These are phyloP conservation scores for Eristalis intricaria DNA, from an alignment of 2,888 invertebrate species.

Conservation along the genomic window DNA sequence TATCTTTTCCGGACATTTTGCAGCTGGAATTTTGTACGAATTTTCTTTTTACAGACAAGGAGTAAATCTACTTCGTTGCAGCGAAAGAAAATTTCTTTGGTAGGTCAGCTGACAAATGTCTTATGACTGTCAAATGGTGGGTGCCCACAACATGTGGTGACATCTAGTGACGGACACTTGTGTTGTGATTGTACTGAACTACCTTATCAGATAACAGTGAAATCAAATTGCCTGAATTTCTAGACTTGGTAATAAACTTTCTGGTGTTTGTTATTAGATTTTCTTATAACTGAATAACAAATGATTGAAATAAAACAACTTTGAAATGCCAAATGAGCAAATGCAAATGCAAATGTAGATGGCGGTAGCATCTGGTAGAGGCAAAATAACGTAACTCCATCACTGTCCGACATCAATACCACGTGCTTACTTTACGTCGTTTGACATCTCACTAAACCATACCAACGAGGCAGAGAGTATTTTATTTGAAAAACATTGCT, in stretches of 20 bases:
- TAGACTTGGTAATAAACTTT: no score
- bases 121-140: conserved; percentile 75
- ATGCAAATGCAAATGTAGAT: background rate
- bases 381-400: background rate
- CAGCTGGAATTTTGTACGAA: conserved; percentile 29
- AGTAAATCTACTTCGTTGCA: conserved; percentile 54
- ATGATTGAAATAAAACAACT: no score
- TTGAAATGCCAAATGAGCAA: no score
- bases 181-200: background rate
- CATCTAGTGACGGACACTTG: conserved; percentile 28
- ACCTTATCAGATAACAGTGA: conserved; percentile 5
- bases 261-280: no score
- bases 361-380: background rate
- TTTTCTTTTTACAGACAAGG: conserved; percentile 32
- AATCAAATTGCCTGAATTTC: background rate
- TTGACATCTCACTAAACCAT: conserved; percentile 35
- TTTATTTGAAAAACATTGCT: background rate
- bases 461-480: conserved; percentile 24
- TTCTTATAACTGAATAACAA: no score
- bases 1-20: conserved; percentile 94
- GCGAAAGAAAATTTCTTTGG: conserved; percentile 73
- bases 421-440: conserved; percentile 23
- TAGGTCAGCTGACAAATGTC: conserved; percentile 78
- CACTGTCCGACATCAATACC: background rate
- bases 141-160: background rate